Conservation (phyloP, 2,797 vertebrate genomes). For the Tarsius wallacei region DNA sequence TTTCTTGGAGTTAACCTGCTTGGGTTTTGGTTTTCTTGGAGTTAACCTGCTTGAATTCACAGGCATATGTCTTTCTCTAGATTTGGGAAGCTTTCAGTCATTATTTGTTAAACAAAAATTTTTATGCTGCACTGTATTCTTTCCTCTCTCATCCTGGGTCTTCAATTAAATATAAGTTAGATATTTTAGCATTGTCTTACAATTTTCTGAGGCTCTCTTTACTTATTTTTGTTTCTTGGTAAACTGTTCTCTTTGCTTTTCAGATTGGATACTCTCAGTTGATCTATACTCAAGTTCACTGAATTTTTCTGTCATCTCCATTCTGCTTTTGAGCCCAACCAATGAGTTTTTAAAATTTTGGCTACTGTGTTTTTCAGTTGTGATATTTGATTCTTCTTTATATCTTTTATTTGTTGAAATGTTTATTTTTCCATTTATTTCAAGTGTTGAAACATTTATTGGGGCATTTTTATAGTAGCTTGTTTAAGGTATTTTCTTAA, state of each 20-base stretch:
- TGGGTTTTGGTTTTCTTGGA: background rate
- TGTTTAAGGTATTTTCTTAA: background rate
- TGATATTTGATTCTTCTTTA: background rate
- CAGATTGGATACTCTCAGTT: background rate
- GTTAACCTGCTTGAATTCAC: background rate
- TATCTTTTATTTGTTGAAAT: background rate
- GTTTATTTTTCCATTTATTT: conserved; percentile 32
- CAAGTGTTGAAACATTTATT: background rate
- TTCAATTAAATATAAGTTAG: background rate
- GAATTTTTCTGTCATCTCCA: background rate
- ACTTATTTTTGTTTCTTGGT: background rate
- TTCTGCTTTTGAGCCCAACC: background rate
- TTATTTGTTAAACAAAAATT: background rate
- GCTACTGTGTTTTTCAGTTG: background rate
- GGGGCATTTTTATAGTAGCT: background rate
- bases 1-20: background rate
- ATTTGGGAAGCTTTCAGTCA: background rate
- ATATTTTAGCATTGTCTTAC: background rate
- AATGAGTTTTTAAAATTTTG: background rate
- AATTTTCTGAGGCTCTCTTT: background rate
- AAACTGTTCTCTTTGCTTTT: background rate
- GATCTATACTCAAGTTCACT: background rate
- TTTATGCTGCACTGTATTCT: background rate
- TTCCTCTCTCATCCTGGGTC: background rate
- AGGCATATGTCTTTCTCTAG: background rate